Evolutionary conservation across 2,113 vertebrate genomes (phyloP).

Genomic region (Rhinichthys klamathensis): DNA sequence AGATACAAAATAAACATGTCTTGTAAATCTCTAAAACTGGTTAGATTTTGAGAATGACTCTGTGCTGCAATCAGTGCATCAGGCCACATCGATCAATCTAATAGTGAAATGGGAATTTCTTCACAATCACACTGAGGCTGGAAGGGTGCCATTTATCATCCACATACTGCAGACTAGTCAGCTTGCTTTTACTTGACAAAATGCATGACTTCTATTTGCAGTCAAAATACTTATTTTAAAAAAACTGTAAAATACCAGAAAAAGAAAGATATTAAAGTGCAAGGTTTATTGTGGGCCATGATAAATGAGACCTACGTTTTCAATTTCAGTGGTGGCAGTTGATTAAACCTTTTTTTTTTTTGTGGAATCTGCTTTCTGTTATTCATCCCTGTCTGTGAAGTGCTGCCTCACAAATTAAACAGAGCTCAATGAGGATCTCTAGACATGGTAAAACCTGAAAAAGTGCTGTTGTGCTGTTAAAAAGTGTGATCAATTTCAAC

Average conservation of each 20-base stretch:
- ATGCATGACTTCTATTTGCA: neutral
- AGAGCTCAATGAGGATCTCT: neutral
- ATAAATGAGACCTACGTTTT: slow-evolving; percentile 42
- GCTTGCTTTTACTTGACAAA: slow-evolving; percentile 4
- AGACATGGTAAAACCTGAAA: too few relatives aligned
- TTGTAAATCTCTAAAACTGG: neutral
- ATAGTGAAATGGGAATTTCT: neutral
- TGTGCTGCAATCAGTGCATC: neutral
- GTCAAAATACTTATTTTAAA: neutral
- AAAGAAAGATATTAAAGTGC: neutral
- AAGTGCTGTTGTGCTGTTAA: too few relatives aligned
- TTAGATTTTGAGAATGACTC: neutral
- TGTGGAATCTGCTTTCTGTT: slow-evolving; percentile 15
- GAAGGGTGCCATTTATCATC: neutral
- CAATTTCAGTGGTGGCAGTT: slow-evolving; percentile 36
- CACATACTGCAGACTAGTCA: neutral
- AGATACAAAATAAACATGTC: neutral
- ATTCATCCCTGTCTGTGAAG: slow-evolving; percentile 28
- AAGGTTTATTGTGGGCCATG: slow-evolving; percentile 6
- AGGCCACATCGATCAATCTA: neutral
- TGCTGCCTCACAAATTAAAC: slow-evolving; percentile 3
- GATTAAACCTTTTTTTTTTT: slow-evolving; percentile 25
- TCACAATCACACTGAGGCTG: too few relatives aligned
- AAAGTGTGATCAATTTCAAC: neutral
- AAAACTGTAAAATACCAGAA: neutral